A percentile compares a stretch with the other conserved stretches of the same genome.
Evolutionary conservation across 35 echinoderm and acorn worm species (phyloP).

Genomic region (Stichopus chloronotus): DNA sequence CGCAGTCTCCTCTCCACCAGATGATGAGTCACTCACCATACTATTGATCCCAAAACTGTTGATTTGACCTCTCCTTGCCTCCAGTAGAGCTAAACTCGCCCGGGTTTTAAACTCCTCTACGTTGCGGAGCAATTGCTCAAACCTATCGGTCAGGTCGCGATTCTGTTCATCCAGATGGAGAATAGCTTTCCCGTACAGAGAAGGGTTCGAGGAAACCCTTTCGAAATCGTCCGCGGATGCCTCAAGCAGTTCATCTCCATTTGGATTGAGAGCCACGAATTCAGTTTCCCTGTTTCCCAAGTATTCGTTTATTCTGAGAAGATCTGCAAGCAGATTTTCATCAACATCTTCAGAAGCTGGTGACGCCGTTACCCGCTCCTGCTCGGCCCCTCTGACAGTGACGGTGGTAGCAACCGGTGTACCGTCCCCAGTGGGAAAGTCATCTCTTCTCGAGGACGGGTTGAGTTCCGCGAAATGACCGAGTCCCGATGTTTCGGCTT

Average conservation of each 20-base stretch:
- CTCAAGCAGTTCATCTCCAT: slow-evolving; percentile 19
- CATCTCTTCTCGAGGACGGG: neutral
- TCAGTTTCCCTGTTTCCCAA: slow-evolving; percentile 39
- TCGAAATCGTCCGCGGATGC: slow-evolving; percentile 41
- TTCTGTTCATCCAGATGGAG: slow-evolving; percentile 21
- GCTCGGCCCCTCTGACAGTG: neutral
- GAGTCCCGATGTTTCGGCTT: neutral
- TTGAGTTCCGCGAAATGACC: neutral
- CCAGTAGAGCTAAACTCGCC: neutral
- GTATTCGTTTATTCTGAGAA: slow-evolving; percentile 29
- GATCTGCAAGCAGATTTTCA: neutral
- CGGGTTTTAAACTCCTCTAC: slow-evolving; percentile 26
- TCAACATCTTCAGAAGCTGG: neutral
- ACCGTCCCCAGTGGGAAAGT: no score
- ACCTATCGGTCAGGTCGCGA: neutral
- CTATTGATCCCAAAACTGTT: neutral
- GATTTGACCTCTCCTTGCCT: neutral
- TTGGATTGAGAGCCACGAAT: slow-evolving; percentile 24
- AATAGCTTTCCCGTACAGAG: slow-evolving; percentile 46
- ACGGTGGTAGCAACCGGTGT: no score
- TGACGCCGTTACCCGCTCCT: neutral
- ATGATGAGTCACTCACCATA: neutral
- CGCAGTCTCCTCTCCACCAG: neutral
- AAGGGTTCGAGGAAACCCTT: slow-evolving; percentile 31
- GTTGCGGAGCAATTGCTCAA: neutral